Evolutionary conservation across 2,113 vertebrate genomes (phyloP), one percentile per base, ranked within the genome.

Genomic region (Lophochroa leadbeateri): DNA sequence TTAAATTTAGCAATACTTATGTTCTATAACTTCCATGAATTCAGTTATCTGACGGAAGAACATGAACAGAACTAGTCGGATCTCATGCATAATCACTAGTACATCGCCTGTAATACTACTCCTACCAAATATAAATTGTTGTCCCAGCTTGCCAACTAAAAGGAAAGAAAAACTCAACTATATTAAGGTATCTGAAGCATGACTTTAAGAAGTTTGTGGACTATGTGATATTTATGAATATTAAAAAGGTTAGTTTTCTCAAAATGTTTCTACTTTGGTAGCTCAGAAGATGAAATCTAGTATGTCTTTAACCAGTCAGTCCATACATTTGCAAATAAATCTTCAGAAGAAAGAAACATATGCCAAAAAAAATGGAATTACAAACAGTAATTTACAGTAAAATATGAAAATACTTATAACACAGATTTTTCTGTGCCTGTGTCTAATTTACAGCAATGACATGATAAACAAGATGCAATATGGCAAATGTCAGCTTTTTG

Each of bases 391-490:
- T 75, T 91, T 79, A 68, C 24, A 91, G 43, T 61, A 87, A 95
- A 95, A 85, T 37, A 79, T 10, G 37, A 94, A 91, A 91, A 95
- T 37, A 79, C 39, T 94, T 86, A 61, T 58, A 37, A 27, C 43
- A 71, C 35, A 89, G 44, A 79, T 64, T 85, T 94, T 79, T 82
- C 78, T 92, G 41, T 60, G 80, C 47, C 76, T 94, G 91, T 69
- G 52, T 79, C 52, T 24, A 79, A 89, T 94, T 95, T 80, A 50
- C 29, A 84, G 72, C 63, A 71, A 85, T 63, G 70, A 92, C 2
- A 2, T 35, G 49, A 87, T 58, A 87, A 96, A 94, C 35, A 84
- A 89, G 81, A 92, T 7, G 49, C 57, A 91, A 37, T 68, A 83
- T 11, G 44, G 29, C n/a, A 81, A 92, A 28, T 27, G 33, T 27